Conservation (phyloP, 2,797 vertebrate species). For the Loriculus beryllinus region DNA sequence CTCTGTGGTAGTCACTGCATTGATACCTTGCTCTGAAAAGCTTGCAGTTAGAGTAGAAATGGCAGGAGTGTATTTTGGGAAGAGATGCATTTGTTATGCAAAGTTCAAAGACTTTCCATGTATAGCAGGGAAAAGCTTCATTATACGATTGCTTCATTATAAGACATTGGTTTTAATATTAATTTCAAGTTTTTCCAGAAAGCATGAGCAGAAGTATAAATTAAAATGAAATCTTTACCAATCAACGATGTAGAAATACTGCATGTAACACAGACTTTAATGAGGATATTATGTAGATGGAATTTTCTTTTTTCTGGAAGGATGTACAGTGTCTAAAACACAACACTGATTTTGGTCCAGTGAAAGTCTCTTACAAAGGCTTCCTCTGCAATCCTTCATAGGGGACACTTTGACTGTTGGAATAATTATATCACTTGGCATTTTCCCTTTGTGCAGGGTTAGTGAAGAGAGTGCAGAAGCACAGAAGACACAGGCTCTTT, state of each 20-base stretch:
- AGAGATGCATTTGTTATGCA: neutral
- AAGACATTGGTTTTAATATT: neutral
- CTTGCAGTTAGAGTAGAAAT: neutral
- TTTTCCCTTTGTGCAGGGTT: neutral
- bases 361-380: neutral
- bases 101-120: neutral
- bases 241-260: neutral
- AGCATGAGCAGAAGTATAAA: neutral
- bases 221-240: neutral
- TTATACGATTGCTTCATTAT: neutral
- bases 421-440: neutral
- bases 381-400: neutral
- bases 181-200: neutral
- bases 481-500: neutral
- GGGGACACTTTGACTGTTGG: neutral
- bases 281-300: neutral
- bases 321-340: neutral
- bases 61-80: neutral
- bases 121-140: neutral
- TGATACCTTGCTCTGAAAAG: neutral
- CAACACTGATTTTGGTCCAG: neutral
- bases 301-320: neutral
- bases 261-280: neutral
- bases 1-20: neutral
- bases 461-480: neutral